Conservation (phyloP, 2,888 invertebrate genomes). For the Drosophila percnosoma region DNA sequence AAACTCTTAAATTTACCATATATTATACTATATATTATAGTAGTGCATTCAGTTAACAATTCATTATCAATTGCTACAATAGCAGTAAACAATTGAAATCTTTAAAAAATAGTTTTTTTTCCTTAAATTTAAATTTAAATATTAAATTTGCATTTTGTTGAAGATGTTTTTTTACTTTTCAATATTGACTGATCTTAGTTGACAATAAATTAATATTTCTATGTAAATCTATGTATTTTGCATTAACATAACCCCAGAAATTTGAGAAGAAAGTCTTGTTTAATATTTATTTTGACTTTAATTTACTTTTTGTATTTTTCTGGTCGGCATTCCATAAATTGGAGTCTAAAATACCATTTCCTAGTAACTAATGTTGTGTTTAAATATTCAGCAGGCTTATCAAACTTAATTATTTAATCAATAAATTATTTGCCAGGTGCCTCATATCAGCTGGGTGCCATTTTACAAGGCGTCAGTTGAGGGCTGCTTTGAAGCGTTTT, state of each 20-base stretch:
- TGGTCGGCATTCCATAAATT: background rate
- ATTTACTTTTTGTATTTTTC: background rate
- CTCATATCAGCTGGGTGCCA: background rate
- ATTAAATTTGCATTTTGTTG: background rate
- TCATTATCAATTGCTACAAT: background rate
- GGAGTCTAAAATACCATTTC: background rate
- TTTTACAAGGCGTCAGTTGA: background rate
- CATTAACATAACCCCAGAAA: background rate
- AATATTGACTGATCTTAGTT: background rate
- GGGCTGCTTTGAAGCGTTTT: background rate
- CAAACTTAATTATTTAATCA: background rate
- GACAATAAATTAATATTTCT: too few species aligned
- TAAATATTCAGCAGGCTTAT: background rate
- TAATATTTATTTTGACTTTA: too few species aligned
- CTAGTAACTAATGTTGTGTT: background rate
- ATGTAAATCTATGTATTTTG: rapidly evolving
- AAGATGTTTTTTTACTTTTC: background rate
- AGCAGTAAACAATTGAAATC: background rate
- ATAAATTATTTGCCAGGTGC: background rate
- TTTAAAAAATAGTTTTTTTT: rapidly evolving
- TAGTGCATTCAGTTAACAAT: background rate
- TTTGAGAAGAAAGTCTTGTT: background rate
- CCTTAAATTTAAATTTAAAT: background rate
- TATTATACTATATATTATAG: background rate
- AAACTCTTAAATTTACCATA: background rate